Evolutionary conservation across 2,113 vertebrate genomes (phyloP), one percentile per base, ranked within the genome.

Genomic region (Panthera uncia): DNA sequence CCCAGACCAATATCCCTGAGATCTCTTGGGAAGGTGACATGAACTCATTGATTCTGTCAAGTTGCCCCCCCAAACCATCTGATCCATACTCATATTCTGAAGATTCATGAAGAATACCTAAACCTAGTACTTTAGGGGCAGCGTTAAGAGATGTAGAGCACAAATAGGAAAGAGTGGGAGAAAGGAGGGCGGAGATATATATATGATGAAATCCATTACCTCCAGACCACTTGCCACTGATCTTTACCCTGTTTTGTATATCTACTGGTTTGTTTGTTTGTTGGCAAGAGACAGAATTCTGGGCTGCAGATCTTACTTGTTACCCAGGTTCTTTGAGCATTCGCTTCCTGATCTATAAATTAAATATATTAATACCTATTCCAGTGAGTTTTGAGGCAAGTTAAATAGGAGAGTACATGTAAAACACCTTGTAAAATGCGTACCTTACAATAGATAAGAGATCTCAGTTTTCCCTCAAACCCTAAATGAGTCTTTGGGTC

Each of bases 361-460:
- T 71, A 38, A 38, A 12, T 57, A 61, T 90, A 29, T 31, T 57
- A 80, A 69, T 38, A 63, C 31, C 25, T 96, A 79, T 52, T 38
- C 84, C 38, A 63, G 16, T 50, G 33, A 29, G 0, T 85, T 83
- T 18, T 45, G 92, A 50, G 11, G 5, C 7, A 57, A 36, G 36
- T 5, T 76, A 91, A 97, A 7, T 71, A 81, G 33, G 6, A 8
- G 52, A 65, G 12, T 38, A 3, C 73, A 31, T 84, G 9, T 74
- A 81, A 76, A 93, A 73, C 23, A 57, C 61, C 33, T 57, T 97
- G 33, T 5, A 66, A 93, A 79, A 50, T 57, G 19, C 7, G 7
- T n/a, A 74, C 27, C 33, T 97, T 87, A 90, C 95, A 93, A 38
- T 73, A 94, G 68, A 78, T 45, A 68, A 52, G 66, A 69, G 61